These are phyloP conservation scores for Bombus breviceps DNA, from an alignment of 1,140 invertebrate species.

Conservation along the genomic window DNA sequence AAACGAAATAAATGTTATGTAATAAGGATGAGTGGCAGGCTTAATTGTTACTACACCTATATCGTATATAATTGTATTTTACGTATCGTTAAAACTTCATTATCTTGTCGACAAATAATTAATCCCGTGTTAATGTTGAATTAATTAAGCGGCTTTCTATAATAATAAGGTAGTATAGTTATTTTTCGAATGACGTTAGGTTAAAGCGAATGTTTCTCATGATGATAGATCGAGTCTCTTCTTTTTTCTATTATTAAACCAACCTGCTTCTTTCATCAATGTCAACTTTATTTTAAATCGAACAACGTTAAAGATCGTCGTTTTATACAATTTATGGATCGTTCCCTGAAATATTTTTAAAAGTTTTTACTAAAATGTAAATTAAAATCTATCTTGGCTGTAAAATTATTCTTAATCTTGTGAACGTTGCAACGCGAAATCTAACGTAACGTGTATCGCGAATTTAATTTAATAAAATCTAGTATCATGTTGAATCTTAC, in stretches of 20 bases:
- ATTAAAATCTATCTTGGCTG: not conserved
- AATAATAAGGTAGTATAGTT: too few species aligned
- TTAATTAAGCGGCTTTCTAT: not conserved
- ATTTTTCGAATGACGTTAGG: not conserved
- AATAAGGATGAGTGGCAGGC: not conserved
- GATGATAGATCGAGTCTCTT: too few species aligned
- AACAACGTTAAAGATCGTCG: not conserved
- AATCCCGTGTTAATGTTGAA: not conserved
- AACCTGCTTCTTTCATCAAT: not conserved
- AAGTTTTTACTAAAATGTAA: not conserved
- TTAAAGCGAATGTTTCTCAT: too few species aligned
- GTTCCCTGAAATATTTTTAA: not conserved
- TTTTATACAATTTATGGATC: too few species aligned
- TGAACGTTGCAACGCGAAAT: too few species aligned
- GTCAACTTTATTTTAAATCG: not conserved
- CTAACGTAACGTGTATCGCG: too few species aligned
- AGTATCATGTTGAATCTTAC: too few species aligned
- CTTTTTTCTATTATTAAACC: too few species aligned
- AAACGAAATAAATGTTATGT: slow-evolving; percentile 16
- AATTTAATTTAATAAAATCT: too few species aligned
- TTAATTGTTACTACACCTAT: not conserved
- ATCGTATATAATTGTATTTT: not conserved
- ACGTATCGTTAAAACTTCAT: not conserved
- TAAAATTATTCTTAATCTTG: too few species aligned
- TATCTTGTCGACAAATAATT: not conserved